Percentiles rank a stretch among this genome's conserved stretches.
Evolutionary conservation across 2,113 vertebrate species (phyloP).

Genomic region (Pterocles burchelli): DNA sequence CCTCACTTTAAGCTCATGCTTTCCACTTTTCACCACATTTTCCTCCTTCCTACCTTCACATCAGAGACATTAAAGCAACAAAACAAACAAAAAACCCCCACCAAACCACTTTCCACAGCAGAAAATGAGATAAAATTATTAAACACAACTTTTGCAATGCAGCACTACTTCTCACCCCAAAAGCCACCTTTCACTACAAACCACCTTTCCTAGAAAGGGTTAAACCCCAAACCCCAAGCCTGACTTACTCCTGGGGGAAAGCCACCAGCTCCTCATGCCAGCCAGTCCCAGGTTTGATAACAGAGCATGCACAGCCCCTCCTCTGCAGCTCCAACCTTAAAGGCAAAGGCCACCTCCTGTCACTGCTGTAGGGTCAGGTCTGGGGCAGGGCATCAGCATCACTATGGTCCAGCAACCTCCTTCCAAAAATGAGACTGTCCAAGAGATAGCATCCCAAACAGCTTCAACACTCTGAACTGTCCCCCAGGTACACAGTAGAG

Average conservation of each 20-base stretch:
- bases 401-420: background rate
- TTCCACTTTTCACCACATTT: background rate
- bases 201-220: background rate
- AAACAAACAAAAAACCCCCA: background rate
- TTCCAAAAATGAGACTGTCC: background rate
- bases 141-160: background rate
- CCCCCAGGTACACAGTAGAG: rapidly evolving
- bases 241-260: background rate
- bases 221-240: background rate
- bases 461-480: background rate
- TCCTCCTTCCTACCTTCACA: background rate
- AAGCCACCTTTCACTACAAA: background rate
- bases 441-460: background rate
- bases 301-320: background rate
- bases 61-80: background rate
- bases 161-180: background rate
- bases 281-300: background rate
- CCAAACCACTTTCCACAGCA: background rate
- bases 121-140: background rate
- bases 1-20: background rate
- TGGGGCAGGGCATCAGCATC: rapidly evolving
- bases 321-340: background rate
- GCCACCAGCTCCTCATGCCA: background rate
- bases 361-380: rapidly evolving
- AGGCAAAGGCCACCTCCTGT: background rate